A percentile compares a stretch with the other conserved stretches of the same genome.
Conservation (phyloP, 2,888 invertebrate species). For the Orchesella flavescens region DNA sequence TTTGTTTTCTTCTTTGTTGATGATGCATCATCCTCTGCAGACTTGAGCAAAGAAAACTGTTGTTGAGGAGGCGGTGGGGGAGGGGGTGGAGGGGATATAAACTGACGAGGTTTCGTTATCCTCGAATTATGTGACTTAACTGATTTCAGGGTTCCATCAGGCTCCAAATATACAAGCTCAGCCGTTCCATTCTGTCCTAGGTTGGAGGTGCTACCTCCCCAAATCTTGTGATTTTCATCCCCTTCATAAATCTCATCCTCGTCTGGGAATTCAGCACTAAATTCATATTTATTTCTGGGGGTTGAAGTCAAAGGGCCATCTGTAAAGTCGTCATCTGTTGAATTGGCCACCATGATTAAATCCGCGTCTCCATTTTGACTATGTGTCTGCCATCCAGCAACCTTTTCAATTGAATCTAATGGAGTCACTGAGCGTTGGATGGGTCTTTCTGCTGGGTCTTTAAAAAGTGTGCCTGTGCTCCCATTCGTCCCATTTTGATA, state of each 20-base stretch:
- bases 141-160: conserved; percentile 80
- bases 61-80: conserved; percentile 85
- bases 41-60: conserved; percentile 73
- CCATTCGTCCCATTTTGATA: conserved; percentile 71
- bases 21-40: conserved; percentile 79
- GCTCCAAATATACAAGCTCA: conserved; percentile 78
- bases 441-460: conserved; percentile 68
- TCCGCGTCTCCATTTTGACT: conserved; percentile 72
- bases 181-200: conserved; percentile 78
- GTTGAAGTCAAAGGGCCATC: conserved; percentile 72
- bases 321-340: conserved; percentile 74
- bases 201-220: conserved; percentile 83
- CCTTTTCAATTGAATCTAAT: conserved; percentile 75
- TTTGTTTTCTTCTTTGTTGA: conserved; percentile 77
- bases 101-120: conserved; percentile 84
- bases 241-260: conserved; percentile 90
- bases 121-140: conserved; percentile 74
- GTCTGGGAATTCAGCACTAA: conserved; percentile 76
- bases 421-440: conserved; percentile 72
- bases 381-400: conserved; percentile 79
- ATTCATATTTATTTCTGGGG: conserved; percentile 70
- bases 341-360: conserved; percentile 75
- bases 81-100: conserved; percentile 85
- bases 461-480: conserved; percentile 70
- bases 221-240: conserved; percentile 94